Evolutionary conservation across 2,113 vertebrate genomes (phyloP), one percentile per base, ranked within the genome.

Genomic region (Nothobranchius kuhntae): DNA sequence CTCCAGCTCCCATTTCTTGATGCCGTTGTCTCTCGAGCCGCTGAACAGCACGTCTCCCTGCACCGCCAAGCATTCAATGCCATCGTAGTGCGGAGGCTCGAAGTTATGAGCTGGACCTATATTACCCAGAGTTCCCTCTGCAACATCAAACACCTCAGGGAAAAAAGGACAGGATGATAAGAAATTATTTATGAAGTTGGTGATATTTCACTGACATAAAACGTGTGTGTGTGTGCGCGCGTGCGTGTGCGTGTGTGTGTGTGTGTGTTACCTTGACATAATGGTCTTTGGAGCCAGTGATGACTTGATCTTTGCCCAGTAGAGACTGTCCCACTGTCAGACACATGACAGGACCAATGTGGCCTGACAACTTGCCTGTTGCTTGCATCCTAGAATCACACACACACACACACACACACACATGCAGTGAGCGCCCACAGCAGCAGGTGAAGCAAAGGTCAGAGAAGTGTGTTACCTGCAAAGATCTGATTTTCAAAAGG

Each of bases 201-300:
- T 53, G 45, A 40, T 13, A n/a, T 5, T n/a, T 61, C 17, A 30
- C 30, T 30, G 30, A 30, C 30, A 30, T 30, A 30, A 30, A 30
- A 30, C 30, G 2, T 40, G 3, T 40, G 38, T 40, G 38, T 40
- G 38, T 40, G 38, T 40, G 38, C 7, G 38, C 4, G 38, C 7
- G 38, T 40, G 38, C 7, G 38, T 40, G 38, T 40, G 38, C 4
- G 6, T 24, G 4, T 11, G 8, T 67, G 3, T 26, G 48, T 48
- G 42, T 48, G 36, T 54, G 21, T 51, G 13, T 5, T 92, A 98
- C 97, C 96, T 98, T 99, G 66, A 99, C 95, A 0, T 99, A 98
- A 86, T 99, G 97, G 84, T 99, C 97, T 81, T 99, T 99, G 78
- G 97, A 98, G 69, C 97, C 97, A 0, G 97, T 99, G 82, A 99